A percentile compares a stretch with the other conserved stretches of the same genome.
Evolutionary conservation across 2,888 invertebrate species (phyloP).

Genomic region (Sarcophaga rosellei): DNA sequence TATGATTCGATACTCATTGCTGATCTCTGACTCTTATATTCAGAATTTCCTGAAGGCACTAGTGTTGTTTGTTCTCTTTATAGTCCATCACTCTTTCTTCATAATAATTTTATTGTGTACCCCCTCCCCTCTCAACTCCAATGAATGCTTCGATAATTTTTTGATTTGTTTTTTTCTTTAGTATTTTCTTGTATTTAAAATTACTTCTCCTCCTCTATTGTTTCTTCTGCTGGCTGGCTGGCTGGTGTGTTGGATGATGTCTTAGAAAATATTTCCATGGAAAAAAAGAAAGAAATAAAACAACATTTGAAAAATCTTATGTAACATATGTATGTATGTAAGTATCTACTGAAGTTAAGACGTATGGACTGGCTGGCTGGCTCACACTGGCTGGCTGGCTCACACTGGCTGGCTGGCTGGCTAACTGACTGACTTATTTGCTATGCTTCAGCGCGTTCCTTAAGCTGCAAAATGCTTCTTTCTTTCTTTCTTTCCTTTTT

Average conservation of each 20-base stretch:
- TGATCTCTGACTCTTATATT: too few relatives aligned
- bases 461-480: conserved; percentile 43
- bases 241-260: conserved; percentile 41
- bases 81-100: too few relatives aligned
- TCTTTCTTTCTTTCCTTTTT: not conserved
- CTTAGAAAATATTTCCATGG: conserved; percentile 52
- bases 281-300: conserved; percentile 43
- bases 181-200: not conserved
- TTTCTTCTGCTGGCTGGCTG: conserved; percentile 9
- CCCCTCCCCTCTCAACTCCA: not conserved
- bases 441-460: conserved; percentile 76
- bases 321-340: conserved; percentile 53
- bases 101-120: not conserved
- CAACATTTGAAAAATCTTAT: conserved; percentile 51
- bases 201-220: conserved; percentile 7
- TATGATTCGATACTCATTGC: too few relatives aligned
- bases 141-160: not conserved
- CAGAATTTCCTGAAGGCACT: too few relatives aligned
- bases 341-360: conserved; percentile 1
- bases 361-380: conserved; percentile 64
- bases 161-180: too few relatives aligned
- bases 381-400: conserved; percentile 55
- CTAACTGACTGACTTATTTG: conserved; percentile 71
- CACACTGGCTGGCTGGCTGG: conserved; percentile 58
- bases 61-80: too few relatives aligned